These are phyloP conservation scores for Cotesia typhae DNA, from an alignment of 1,140 invertebrate species.

Conservation along the genomic window DNA sequence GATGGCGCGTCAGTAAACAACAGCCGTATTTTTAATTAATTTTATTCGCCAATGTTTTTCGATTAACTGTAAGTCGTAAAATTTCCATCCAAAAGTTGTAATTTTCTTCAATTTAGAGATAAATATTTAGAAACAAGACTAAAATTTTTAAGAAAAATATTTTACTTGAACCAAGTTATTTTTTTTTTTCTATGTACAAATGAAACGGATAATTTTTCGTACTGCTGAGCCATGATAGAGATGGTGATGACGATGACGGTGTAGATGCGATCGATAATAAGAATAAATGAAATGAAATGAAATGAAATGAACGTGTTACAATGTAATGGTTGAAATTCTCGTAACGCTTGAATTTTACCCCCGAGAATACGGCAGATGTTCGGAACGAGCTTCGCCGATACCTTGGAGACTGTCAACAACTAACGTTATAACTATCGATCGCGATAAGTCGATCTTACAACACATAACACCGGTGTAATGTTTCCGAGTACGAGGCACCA, in stretches of 20 bases:
- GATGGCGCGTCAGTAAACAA: too few species aligned
- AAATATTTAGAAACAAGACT: too few species aligned
- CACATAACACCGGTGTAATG: background rate
- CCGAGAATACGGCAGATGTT: constrained; percentile 61
- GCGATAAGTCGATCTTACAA: constrained; percentile 57
- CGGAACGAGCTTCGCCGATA: constrained; percentile 50
- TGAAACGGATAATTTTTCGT: too few species aligned
- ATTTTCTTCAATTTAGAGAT: too few species aligned
- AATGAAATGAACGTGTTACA: constrained; percentile 10
- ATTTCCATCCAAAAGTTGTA: too few species aligned
- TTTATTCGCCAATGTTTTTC: too few species aligned
- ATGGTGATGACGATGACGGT: background rate
- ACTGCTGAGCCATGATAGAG: too few species aligned
- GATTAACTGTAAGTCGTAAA: too few species aligned
- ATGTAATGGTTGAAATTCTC: background rate
- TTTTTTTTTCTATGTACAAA: too few species aligned
- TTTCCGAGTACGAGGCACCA: constrained; percentile 15
- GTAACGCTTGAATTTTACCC: constrained; percentile 53
- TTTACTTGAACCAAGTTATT: too few species aligned
- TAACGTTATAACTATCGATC: constrained; percentile 56
- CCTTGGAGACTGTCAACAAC: constrained; percentile 29
- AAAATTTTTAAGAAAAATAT: too few species aligned
- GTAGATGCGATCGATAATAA: constrained; percentile 13
- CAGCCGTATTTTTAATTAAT: too few species aligned
- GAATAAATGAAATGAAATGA: constrained; percentile 10